Evolutionary conservation across 2,888 invertebrate genomes (phyloP).

Genomic region (Calameuta pallipes): DNA sequence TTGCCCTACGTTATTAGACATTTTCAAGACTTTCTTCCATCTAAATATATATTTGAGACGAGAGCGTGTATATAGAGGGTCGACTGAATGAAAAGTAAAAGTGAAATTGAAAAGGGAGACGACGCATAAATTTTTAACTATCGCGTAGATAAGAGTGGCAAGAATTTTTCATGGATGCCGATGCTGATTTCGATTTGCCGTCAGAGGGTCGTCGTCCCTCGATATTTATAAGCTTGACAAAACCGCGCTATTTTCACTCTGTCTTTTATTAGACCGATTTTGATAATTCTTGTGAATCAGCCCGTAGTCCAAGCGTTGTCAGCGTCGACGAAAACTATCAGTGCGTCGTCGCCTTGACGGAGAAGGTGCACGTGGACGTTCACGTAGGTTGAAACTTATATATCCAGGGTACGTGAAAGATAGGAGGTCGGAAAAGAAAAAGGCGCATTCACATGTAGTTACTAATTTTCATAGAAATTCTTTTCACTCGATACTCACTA

Average conservation of each 20-base stretch:
- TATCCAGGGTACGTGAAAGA: neutral
- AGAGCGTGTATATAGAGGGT: neutral
- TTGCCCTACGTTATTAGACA: neutral
- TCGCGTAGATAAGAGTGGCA: neutral
- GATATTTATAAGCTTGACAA: conserved; percentile 16
- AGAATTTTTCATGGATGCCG: neutral
- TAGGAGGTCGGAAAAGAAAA: neutral
- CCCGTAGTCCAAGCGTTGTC: neutral
- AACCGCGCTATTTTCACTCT: conserved; percentile 16
- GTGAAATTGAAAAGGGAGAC: neutral
- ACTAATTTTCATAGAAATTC: no score
- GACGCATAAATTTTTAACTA: neutral
- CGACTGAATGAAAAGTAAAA: neutral
- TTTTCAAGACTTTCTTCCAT: neutral
- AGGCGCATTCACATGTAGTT: neutral
- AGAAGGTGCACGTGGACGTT: neutral
- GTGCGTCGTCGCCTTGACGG: neutral
- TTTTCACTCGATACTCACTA: no score
- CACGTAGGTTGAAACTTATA: neutral
- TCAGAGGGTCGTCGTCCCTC: neutral
- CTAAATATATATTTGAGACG: neutral
- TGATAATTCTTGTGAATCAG: conserved; percentile 1
- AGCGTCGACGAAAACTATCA: neutral
- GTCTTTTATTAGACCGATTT: conserved; percentile 16
- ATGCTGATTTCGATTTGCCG: neutral